Base-by-base conservation (phyloP, 1,140 invertebrate genomes). In the Trichogramma pretiosum region DNA sequence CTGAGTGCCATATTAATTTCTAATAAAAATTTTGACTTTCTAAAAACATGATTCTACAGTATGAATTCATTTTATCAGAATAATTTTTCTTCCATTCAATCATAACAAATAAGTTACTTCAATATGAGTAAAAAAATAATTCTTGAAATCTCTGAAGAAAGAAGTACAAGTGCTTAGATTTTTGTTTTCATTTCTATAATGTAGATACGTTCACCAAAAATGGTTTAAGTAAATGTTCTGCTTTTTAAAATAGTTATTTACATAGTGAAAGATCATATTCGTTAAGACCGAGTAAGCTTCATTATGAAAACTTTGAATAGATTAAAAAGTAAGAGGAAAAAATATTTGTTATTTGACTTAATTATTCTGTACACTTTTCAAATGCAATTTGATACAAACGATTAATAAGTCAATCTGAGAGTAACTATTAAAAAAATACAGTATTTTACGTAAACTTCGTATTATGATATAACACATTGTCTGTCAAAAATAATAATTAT, bases 141-240 rank as follows among this genome's bases (percentile, higher is more conserved):
- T 33, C 24, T 24, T 13, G 16, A 37, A 24, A 43, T 43, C 14
- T 37, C 33, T 3, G 36, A 39, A 33, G 16, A 44, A 45, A 50
- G 39, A 46, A 46, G 36, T 50, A 46, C 43, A 45, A 45, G 43
- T 46, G 33, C 33, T 26, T 34, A n/a, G 22, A 40, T 45, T 43
- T 26, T 36, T 0, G 41, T 46, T 16, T 46, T 18, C 26, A 43
- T 3, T 11, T 26, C 28, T 44, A 40, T 39, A 26, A 28, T 28
- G 24, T 28, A 11, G 5, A 11, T 28, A 11, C 11, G 24, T 37
- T 26, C 21, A 10, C 18, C 32, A 35, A 45, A 13, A 5, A 45
- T 50, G 4, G 19, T 32, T 38, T 18, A 50, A 37, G 28, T 50
- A 50, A 26, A 40, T 33, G 24, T 11, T 7, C 24, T 28, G 24